Conservation (phyloP, 2,113 vertebrate genomes). For the Ancistrus triradiatus region DNA sequence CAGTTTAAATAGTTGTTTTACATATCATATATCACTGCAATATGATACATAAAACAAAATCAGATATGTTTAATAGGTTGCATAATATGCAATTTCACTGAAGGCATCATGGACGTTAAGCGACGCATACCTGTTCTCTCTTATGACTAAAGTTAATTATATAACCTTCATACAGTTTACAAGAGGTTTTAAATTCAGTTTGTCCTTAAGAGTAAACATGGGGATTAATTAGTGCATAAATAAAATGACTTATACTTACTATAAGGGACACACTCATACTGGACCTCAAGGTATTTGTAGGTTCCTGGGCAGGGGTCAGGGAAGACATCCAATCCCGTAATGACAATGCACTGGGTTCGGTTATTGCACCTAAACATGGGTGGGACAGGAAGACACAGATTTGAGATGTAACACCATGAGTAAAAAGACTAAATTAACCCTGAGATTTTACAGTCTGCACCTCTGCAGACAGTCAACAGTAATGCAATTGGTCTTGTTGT, state of each 20-base stretch:
- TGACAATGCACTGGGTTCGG: constrained; percentile 96
- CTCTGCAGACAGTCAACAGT: neutral
- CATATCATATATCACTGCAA: too few relatives aligned
- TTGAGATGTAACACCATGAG: constrained; percentile 52
- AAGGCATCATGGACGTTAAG: too few relatives aligned
- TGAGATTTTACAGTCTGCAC: constrained; percentile 1
- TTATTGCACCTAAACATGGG: constrained; percentile 87
- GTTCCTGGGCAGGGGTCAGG: constrained; percentile 98
- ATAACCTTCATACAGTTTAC: too few relatives aligned
- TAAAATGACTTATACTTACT: constrained; percentile 83
- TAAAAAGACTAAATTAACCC: constrained; percentile 69
- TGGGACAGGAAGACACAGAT: neutral
- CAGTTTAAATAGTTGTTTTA: too few relatives aligned
- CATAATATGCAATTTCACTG: too few relatives aligned
- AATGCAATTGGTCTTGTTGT: constrained; percentile 26
- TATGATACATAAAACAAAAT: too few relatives aligned
- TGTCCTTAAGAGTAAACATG: neutral
- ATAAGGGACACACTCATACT: constrained; percentile 99
- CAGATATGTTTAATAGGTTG: too few relatives aligned
- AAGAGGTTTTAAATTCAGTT: too few relatives aligned
- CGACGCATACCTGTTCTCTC: too few relatives aligned
- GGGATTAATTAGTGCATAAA: neutral
- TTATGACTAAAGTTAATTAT: too few relatives aligned
- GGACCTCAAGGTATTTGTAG: constrained; percentile 99
- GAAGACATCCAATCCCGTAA: constrained; percentile 97